Base-by-base conservation (phyloP, 2,888 invertebrate species). In the Pelosia muscerda region DNA sequence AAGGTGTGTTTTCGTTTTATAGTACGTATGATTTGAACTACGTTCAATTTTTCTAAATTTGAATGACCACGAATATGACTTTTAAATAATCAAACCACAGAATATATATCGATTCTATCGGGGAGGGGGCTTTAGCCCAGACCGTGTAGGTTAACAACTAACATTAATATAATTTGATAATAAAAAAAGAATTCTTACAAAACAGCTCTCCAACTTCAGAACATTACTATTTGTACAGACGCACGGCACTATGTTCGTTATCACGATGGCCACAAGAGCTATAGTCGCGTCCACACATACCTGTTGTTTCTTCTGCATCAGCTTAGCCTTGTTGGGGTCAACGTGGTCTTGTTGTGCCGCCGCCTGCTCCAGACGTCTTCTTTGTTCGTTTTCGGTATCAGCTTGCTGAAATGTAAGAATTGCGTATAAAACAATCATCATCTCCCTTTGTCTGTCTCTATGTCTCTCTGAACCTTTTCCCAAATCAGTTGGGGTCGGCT, bases 311-410 rank as follows among this genome's bases (percentile, higher is more conserved):
- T 98, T 98, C 94, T 98, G 97, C 94, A 97, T 97, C 65, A 97
- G 93, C 95, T 97, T 98, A 81, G 97, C 97, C 85, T 97, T 96
- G 88, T 97, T 95, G 2, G 97, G 97, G 91, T 97, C 97, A 73
- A 96, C 96, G 75, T 96, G 95, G 84, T 96, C 96, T 65, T 96
- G 96, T 49, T 96, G 95, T 65, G 97, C 97, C 26, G 98, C 97
- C 25, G 98, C 98, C 80, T 96, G 96, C 93, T 98, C 98, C 76
- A 98, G 94, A 82, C 98, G 96, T 78, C 97, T 96, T 79, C 98
- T 96, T 89, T 98, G 98, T 90, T 99, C 99, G 93, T 99, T 98
- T 89, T 99, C 99, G 84, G 97, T 96, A 94, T 98, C 98, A 82
- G 98, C 97, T 96, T 97, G 96, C 98, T 99, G 87, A 5, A 90